Evolutionary conservation across 1,140 invertebrate genomes (phyloP), one percentile per base, ranked within the genome.

Genomic region (Rhopalosiphum padi): DNA sequence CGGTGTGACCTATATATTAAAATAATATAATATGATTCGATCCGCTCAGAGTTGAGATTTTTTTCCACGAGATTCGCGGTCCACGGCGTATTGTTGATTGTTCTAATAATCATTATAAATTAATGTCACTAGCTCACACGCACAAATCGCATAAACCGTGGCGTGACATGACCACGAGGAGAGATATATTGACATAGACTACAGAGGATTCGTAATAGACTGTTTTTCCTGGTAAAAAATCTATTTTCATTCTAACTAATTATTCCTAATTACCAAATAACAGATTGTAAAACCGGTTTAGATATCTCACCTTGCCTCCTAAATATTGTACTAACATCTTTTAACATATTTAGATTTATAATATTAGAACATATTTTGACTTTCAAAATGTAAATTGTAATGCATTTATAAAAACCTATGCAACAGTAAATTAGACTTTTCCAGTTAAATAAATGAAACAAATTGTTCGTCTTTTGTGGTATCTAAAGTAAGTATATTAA

Each of bases 281-380:
- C 11, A 18, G 15, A 68, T 68, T 68, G 30, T 68, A 2, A 68
- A 68, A n/a, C 60, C 3, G 30, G 9, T 15, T 68, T n/a, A 68
- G 9, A 68, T 30, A 18, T 0, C 30, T 30, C 3, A 21, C 9
- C 11, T n/a, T 1, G 30, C n/a, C 11, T n/a, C n/a, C 30, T n/a
- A n/a, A 6, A n/a, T 0, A 68, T n/a, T 18, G 0, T 18, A n/a
- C 30, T 18, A 18, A n/a, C 30, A 18, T n/a, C 1, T 15, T n/a
- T 11, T 68, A 15, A n/a, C 0, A 68, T 18, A n/a, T 18, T 18
- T n/a, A 5, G 4, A 5, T 30, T n/a, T n/a, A n/a, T n/a, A n/a
- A n/a, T n/a, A n/a, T n/a, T n/a, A n/a, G n/a, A n/a, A 68, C 30
- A n/a, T 41, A 41, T 41, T 6, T 68, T 68, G 60, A 68, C 15